A percentile compares a stretch with the other conserved stretches of the same genome.
phyloP scores from a whole-genome alignment of 2,888 invertebrate species.

The Phragmatobia fuliginosa region DNA sequence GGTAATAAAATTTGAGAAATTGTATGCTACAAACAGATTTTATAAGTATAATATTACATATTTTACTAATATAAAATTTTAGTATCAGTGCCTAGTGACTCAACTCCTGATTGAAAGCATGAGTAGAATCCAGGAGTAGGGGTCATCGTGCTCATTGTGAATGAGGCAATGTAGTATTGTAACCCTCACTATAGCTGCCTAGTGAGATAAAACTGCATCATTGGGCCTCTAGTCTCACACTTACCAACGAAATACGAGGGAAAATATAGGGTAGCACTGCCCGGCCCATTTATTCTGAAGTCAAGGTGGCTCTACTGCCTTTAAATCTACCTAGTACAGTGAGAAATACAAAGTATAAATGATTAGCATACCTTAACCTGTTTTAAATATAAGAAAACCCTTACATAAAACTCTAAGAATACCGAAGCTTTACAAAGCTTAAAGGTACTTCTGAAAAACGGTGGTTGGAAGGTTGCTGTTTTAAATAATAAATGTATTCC shows the following conservation, averaged over 20 bases:
- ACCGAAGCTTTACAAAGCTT: slow-evolving; percentile 30
- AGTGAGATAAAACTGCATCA: too few species aligned
- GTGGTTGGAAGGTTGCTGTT: slow-evolving; percentile 20
- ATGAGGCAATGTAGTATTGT: too few species aligned
- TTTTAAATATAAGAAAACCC: neutral
- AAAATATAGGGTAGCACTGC: too few species aligned
- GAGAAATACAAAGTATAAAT: neutral
- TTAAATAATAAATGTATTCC: slow-evolving; percentile 47
- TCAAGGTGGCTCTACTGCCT: too few species aligned
- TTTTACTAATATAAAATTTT: neutral
- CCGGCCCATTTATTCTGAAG: too few species aligned
- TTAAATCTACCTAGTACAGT: neutral
- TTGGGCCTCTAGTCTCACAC: too few species aligned
- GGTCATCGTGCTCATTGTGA: too few species aligned
- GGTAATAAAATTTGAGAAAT: neutral
- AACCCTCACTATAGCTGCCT: too few species aligned
- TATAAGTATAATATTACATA: neutral
- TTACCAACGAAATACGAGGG: too few species aligned
- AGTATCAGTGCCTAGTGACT: neutral
- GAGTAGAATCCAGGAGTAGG: too few species aligned
- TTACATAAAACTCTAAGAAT: neutral
- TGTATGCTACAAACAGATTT: neutral
- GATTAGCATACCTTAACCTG: neutral
- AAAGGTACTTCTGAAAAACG: slow-evolving; percentile 24
- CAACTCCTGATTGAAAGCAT: too few species aligned